These are phyloP conservation scores for Podiceps cristatus DNA, from an alignment of 2,113 vertebrate species.

Conservation along the genomic window DNA sequence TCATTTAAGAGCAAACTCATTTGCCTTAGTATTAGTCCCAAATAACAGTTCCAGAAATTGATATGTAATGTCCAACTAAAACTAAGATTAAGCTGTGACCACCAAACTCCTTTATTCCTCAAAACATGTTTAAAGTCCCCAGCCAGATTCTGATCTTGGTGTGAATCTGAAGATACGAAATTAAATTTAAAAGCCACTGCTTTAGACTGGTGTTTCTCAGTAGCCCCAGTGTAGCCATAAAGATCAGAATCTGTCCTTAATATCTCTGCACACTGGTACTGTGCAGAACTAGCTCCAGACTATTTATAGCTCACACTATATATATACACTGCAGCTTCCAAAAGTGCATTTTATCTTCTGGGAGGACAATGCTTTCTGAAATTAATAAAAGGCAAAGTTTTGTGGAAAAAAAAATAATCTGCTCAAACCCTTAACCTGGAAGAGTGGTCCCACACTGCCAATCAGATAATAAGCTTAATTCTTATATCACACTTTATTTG, in stretches of 20 bases:
- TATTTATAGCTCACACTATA: constrained; percentile 62
- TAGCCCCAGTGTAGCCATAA: background rate
- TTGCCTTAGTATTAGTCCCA: constrained; percentile 13
- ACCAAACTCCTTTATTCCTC: background rate
- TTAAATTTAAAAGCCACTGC: background rate
- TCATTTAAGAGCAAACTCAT: constrained; percentile 3
- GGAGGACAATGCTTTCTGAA: constrained; percentile 54
- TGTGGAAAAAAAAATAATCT: background rate
- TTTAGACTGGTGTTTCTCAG: background rate
- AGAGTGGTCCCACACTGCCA: constrained; percentile 31
- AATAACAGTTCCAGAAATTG: background rate
- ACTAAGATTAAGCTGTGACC: background rate
- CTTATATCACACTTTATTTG: constrained; percentile 71
- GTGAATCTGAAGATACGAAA: background rate
- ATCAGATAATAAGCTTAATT: constrained; percentile 74
- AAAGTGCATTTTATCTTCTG: constrained; percentile 43
- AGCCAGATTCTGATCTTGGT: background rate
- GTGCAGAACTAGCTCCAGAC: background rate
- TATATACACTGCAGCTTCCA: constrained; percentile 37
- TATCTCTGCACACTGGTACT: background rate
- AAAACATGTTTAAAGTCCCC: background rate
- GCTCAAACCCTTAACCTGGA: constrained; percentile 43
- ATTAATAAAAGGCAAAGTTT: constrained; percentile 25
- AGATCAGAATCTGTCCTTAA: constrained; percentile 15
- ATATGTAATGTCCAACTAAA: background rate